A percentile compares a stretch with the other conserved stretches of the same genome.
phyloP scores from a whole-genome alignment of 2,797 vertebrate species.

The Hybognathus amarus region DNA sequence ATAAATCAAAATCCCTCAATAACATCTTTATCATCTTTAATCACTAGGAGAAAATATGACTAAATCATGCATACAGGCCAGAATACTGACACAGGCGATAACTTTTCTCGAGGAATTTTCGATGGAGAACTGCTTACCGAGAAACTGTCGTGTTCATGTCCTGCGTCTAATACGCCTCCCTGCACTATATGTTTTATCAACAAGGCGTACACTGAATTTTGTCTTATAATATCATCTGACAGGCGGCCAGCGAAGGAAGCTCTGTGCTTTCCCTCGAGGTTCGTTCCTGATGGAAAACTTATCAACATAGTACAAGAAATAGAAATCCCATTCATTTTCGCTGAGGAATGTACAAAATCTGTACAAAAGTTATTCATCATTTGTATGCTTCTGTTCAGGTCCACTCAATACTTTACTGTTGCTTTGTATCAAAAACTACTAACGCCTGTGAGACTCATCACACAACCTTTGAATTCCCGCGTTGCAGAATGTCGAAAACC shows the following conservation, averaged over 20 bases:
- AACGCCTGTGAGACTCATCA: neutral
- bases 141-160: neutral
- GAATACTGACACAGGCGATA: neutral
- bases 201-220: neutral
- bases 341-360: neutral
- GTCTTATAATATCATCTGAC: neutral
- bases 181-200: neutral
- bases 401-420: neutral
- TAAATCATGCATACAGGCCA: neutral
- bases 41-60: constrained; percentile 47
- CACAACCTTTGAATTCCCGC: neutral
- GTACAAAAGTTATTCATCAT: neutral
- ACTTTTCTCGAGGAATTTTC: neutral
- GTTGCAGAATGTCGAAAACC: neutral
- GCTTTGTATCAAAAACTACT: neutral
- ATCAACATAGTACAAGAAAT: neutral
- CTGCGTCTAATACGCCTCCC: too few species aligned
- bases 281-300: neutral
- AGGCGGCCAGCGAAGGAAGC: neutral
- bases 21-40: constrained; percentile 73
- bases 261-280: neutral
- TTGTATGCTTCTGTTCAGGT: neutral
- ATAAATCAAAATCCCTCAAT: constrained; percentile 72
- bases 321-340: neutral
- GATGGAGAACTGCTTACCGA: neutral